Evolutionary conservation across 2,113 vertebrate species (phyloP).

Genomic region (Lagenorhynchus albirostris): DNA sequence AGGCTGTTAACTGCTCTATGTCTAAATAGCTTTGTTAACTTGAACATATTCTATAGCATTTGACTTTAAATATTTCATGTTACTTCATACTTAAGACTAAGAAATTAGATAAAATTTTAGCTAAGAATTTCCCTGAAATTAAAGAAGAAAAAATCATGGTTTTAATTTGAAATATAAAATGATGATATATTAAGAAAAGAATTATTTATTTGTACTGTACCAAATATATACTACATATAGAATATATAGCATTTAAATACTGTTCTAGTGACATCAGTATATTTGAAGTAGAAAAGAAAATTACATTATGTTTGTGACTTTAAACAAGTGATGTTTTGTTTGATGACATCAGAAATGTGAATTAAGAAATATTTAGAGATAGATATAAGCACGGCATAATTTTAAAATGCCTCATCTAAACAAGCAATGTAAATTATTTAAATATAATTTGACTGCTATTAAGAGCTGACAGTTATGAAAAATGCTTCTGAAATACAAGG

Average conservation of each 20-base stretch:
- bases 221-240: background rate
- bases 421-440: background rate
- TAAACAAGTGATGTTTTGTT: background rate
- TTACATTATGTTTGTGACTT: background rate
- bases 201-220: background rate
- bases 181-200: background rate
- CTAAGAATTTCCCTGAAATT: background rate
- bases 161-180: background rate
- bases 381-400: background rate
- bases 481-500: background rate
- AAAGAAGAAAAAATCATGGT: background rate
- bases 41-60: background rate
- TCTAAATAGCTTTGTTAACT: background rate
- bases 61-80: background rate
- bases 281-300: background rate
- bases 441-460: background rate
- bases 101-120: background rate
- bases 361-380: background rate
- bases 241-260: background rate
- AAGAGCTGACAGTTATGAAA: background rate
- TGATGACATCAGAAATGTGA: background rate
- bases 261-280: background rate
- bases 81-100: background rate
- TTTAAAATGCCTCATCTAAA: background rate
- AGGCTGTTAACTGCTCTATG: background rate